Evolutionary conservation across 1,140 invertebrate species (phyloP).

Genomic region (Artemia franciscana): DNA sequence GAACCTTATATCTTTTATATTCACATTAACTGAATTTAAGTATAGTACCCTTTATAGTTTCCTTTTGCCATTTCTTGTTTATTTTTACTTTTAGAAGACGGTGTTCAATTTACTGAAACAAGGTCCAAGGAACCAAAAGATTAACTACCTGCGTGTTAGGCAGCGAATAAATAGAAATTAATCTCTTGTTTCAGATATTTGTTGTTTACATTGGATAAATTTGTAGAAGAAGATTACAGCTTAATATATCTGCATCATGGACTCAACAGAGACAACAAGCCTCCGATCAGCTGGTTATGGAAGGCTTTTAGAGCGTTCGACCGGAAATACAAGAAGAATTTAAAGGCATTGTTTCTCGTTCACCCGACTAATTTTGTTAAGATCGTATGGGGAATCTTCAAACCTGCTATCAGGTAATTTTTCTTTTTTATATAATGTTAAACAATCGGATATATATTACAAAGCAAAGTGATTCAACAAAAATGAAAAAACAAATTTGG

Average conservation of each 20-base stretch:
- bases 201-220: conserved; percentile 82
- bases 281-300: conserved; percentile 79
- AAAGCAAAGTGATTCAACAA: too few relatives aligned
- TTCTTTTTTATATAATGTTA: too few relatives aligned
- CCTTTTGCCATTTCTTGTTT: neutral
- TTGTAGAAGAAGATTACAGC: conserved; percentile 96
- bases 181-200: conserved; percentile 46
- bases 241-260: conserved; percentile 98
- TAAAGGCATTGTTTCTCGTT: conserved; percentile 92
- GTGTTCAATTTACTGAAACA: neutral
- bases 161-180: too few relatives aligned
- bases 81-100: neutral
- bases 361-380: conserved; percentile 95
- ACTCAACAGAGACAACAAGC: conserved; percentile 87
- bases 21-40: too few relatives aligned
- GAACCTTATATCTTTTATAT: too few relatives aligned
- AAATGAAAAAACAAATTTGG: too few relatives aligned
- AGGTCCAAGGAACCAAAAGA: too few relatives aligned
- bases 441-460: too few relatives aligned
- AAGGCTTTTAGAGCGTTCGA: conserved; percentile 96
- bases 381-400: conserved; percentile 83
- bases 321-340: conserved; percentile 97
- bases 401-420: conserved; percentile 75
- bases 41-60: too few relatives aligned
- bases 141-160: too few relatives aligned